Base-by-base conservation (phyloP, 2,113 vertebrate species). In the Macquaria ambigua region DNA sequence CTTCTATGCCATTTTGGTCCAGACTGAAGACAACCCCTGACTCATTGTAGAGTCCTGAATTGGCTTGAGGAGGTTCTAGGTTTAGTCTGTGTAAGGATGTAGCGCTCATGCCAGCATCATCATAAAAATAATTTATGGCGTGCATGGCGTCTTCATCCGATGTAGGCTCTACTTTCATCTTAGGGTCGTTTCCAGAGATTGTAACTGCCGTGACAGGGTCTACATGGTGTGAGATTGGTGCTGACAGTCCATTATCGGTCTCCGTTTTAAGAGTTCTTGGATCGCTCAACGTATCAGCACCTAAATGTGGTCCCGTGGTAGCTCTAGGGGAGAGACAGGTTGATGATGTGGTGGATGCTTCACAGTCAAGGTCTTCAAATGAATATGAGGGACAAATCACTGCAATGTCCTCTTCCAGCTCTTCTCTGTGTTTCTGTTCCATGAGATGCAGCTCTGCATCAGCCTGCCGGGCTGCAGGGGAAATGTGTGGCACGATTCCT, bases 131-230 rank as follows among this genome's bases (percentile, higher is more conserved):
- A 41, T 77, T 31, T 46, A 59, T 62, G 7, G 39, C 61, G 52
- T 21, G 53, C 31, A 12, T 0, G 8, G 15, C 16, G 16, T 61
- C 72, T 34, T 78, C 80, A 18, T 77, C 64, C 4, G 23, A 64
- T 20, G 39, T 14, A 23, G 80, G 63, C 37, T 90, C 88, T 8
- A 15, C 64, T 76, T 89, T 92, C 1, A 87, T 88, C 55, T 78
- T 21, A 4, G 68, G 75, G 6, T 39, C 16, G 55, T 67, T 62
- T 37, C 41, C 62, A 39, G 58, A 10, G 31, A 64, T 10, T 46
- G 63, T 37, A 10, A 10, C 52, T 4, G 31, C 15, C 37, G 56
- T 1, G 43, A 55, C 2, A 0, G 79, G n/a, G 58, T 48, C 69
- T 8, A 31, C 15, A 1, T 43, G 79, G 53, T 83, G 67, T 56